Evolutionary conservation across 1,140 invertebrate genomes (phyloP).

Genomic region (Cardiocondyla obscurior): DNA sequence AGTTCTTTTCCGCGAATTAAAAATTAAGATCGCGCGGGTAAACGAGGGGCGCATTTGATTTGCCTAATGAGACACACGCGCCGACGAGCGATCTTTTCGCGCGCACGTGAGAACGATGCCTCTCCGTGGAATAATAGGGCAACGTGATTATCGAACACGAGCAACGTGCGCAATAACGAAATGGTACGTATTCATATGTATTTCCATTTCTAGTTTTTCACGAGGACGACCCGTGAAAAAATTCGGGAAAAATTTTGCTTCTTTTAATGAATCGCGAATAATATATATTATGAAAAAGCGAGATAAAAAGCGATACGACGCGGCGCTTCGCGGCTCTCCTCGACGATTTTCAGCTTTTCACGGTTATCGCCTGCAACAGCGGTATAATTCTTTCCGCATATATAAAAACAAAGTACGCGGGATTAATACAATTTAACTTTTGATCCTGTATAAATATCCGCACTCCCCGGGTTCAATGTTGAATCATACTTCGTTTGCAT

Average conservation of each 20-base stretch:
- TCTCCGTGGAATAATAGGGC: background rate
- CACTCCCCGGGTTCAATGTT: no score
- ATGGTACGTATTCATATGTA: background rate
- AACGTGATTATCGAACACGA: background rate
- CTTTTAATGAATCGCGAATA: slow-evolving; percentile 25
- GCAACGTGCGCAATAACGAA: background rate
- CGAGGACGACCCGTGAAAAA: background rate
- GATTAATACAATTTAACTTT: background rate
- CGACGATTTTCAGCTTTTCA: background rate
- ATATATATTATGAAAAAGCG: slow-evolving; percentile 10
- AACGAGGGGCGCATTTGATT: background rate
- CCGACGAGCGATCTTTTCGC: background rate
- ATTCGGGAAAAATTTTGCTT: slow-evolving; percentile 5
- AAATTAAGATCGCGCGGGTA: background rate
- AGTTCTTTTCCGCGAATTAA: slow-evolving; percentile 3
- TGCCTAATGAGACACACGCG: background rate
- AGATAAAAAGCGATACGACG: background rate
- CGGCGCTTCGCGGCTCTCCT: background rate
- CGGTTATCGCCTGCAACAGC: background rate
- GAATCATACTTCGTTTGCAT: no score
- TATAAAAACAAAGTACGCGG: background rate
- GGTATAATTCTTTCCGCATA: background rate
- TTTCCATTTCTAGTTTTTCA: background rate
- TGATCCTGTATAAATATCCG: no score
- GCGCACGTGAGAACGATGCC: background rate